Base-by-base conservation (phyloP, 30 jellyfish, hydroid and myxozoan species). In the Clytia hemisphaerica region DNA sequence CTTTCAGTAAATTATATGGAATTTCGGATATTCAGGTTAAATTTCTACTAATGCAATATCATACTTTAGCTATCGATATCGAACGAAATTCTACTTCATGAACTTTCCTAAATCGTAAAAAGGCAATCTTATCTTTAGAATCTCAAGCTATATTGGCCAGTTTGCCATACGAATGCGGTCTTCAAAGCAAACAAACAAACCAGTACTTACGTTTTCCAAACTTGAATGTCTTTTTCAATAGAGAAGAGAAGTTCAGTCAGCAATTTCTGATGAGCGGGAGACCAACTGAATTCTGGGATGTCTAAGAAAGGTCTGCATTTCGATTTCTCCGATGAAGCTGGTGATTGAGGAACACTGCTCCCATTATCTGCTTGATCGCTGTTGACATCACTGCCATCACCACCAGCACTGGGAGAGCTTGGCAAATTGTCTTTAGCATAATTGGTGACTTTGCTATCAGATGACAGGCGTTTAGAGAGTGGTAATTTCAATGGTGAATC, bases 241-340 rank as follows among this genome's bases (percentile, higher is more conserved):
- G 97, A 81, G 46, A 88, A 88, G 24, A 88, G 46, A 26, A 88
- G 65, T 71, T 88, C 97, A 2, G 97, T 54, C 1, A 88, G 89
- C 27, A 88, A 89, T 63, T 93, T 67, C 40, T 88, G 97, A 51
- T 88, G 97, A 62, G 85, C 57, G 15, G 58, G 70, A 12, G 97
- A 88, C 97, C 97, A 88, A 14, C 66, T 37, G 78, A 88, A 88
- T 47, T 88, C 97, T 1, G 97, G 97, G 6, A 88, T 75, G 46
- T 88, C 97, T 58, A 88, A 60, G 40, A 60, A 88, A 9, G 97
- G 97, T 25, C 93, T 61, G 26, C 77, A 54, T 66, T 88, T 88
- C 53, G 84, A 51, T 16, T 54, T 72, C 18, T 77, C 71, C 14
- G 96, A 79, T 2, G 86, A 59, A 0, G 12, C 42, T 33, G 88